Evolutionary conservation across 64 coral and sea anemone species (phyloP).

Genomic region (Pachyseris speciosa): DNA sequence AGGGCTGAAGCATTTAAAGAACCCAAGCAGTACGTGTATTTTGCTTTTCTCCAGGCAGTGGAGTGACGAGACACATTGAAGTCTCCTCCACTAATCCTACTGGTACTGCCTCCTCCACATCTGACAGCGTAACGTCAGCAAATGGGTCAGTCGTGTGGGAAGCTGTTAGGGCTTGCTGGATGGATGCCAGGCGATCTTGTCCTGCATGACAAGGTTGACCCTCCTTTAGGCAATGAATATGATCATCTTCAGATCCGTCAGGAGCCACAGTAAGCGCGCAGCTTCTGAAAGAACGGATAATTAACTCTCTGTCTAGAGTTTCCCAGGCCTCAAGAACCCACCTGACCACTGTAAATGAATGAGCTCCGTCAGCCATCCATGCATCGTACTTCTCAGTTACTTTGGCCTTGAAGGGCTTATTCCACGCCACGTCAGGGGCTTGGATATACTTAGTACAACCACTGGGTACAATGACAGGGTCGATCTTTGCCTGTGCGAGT

Average conservation of each 20-base stretch:
- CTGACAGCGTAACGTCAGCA: neutral
- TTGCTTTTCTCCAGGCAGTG: too few relatives aligned
- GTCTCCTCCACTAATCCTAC: too few relatives aligned
- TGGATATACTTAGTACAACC: neutral
- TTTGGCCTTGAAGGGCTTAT: conserved; percentile 37
- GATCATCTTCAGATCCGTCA: neutral
- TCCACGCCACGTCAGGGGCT: conserved; percentile 15
- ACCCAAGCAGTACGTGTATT: too few relatives aligned
- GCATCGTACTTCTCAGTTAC: conserved; percentile 45
- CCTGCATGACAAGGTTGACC: neutral
- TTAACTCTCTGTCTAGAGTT: conserved; percentile 8
- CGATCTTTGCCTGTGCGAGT: conserved; percentile 12
- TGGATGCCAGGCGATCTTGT: neutral
- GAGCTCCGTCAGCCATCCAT: conserved; percentile 5
- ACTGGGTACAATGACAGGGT: conserved; percentile 21
- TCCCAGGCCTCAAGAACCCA: conserved; percentile 21
- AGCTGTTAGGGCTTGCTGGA: conserved; percentile 6
- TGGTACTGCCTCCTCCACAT: too few relatives aligned
- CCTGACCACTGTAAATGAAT: neutral
- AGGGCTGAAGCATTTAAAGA: too few relatives aligned
- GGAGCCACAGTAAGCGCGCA: neutral
- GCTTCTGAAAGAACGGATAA: neutral
- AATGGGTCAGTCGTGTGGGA: neutral
- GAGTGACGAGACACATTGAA: too few relatives aligned
- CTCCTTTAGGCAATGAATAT: too few relatives aligned